Percentiles rank a stretch among this genome's conserved stretches.
These are phyloP conservation scores for Aeoliscus strigatus DNA, from an alignment of 2,797 vertebrate genomes.

Conservation along the genomic window DNA sequence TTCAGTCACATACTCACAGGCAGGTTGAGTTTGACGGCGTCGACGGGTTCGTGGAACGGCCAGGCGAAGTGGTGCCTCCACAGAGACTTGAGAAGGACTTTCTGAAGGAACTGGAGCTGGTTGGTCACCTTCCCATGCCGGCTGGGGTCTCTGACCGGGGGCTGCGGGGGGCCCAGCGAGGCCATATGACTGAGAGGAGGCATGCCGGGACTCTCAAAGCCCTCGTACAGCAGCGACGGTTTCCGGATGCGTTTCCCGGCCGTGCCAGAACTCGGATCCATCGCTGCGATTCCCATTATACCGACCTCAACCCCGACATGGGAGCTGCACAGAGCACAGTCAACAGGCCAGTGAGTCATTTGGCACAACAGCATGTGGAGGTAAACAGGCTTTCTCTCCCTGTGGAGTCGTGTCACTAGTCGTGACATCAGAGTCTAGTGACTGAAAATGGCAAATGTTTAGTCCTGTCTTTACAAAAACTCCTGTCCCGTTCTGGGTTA, in stretches of 20 bases:
- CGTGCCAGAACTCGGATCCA: constrained; percentile 74
- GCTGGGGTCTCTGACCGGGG: constrained; percentile 79
- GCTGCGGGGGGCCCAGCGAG: constrained; percentile 69
- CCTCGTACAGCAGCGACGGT: constrained; percentile 91
- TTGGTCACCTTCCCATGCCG: constrained; percentile 86
- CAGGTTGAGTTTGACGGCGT: constrained; percentile 81
- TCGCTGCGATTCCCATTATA: constrained; percentile 56
- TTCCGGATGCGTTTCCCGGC: constrained; percentile 91
- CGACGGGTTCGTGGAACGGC: constrained; percentile 92
- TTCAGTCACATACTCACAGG: constrained; percentile 74
- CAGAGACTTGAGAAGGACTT: constrained; percentile 86
- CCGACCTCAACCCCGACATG: constrained; percentile 61
- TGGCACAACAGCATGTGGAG: neutral
- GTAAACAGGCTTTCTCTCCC: too few species aligned
- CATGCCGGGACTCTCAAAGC: constrained; percentile 89
- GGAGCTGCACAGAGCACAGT: constrained; percentile 64
- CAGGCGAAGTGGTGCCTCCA: constrained; percentile 96
- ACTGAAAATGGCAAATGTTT: too few species aligned
- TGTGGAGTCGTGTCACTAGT: too few species aligned
- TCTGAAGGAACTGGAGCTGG: constrained; percentile 91
- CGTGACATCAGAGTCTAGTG: too few species aligned
- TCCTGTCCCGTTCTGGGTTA: too few species aligned
- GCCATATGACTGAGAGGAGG: constrained; percentile 67
- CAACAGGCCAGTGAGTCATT: constrained; percentile 16
- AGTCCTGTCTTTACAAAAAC: too few species aligned